Base-by-base conservation (phyloP, 2,888 invertebrate genomes). In the Prosapia bicincta region DNA sequence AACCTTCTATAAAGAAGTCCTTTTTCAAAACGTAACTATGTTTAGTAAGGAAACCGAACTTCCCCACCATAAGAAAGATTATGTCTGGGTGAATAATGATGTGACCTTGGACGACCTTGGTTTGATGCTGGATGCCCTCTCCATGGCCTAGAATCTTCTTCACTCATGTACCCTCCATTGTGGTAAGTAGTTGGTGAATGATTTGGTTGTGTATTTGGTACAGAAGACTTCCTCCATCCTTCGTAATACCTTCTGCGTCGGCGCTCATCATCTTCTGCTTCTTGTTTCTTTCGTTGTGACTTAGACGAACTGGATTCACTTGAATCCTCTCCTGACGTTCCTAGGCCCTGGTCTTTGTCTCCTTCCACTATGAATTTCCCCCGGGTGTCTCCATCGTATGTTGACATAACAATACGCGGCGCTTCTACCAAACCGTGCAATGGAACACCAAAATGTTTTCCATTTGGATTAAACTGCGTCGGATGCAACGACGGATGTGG, bases 311-410 rank as follows among this genome's bases (percentile, higher is more conserved):
- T 92, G 79, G 92, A 92, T 83, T 94, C 93, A 79, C 93, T 93
- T 0, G 93, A 93, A 81, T 94, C 94, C 83, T 95, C 94, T 15
- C 93, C 93, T 0, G 94, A 94, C 0, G 94, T 95, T 26, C 94
- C 94, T 69, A 94, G 87, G 0, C 94, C 94, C 72, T 93, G 85
- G 83, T 95, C 94, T 84, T 93, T 93, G 69, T 86, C 86, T 23
- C 77, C 77, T 20, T 79, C 79, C 13, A 80, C 73, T 30, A 80
- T 76, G 73, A 81, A 81, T 66, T 81, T 81, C 5, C 80, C 80
- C 0, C 78, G 75, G 3, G 78, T 78, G 66, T 80, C 79, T 9
- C 79, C 79, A 26, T 81, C 79, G 30, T 78, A 79, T 1, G 79
- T 74, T 3, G 79, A 77, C 77, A 79, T 79, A 6, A 79, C 78